A percentile compares a stretch with the other conserved stretches of the same genome.
Evolutionary conservation across 2,113 vertebrate species (phyloP).

Genomic region (Cariama cristata): DNA sequence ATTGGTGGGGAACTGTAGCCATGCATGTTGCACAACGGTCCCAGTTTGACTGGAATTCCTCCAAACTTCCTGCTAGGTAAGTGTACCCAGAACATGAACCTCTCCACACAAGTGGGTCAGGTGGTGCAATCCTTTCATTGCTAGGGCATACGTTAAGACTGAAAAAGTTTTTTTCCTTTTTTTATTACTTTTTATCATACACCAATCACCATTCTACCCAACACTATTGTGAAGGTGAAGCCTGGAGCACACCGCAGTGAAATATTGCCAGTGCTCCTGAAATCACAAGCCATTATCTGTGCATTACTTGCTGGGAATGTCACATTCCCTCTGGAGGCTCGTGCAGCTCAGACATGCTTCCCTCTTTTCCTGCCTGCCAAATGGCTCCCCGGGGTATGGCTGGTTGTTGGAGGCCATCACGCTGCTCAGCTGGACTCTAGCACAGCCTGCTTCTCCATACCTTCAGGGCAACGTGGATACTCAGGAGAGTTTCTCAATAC

Average conservation of each 20-base stretch:
- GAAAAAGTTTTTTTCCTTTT: background rate
- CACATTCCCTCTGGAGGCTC: background rate
- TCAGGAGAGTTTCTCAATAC: background rate
- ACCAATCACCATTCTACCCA: background rate
- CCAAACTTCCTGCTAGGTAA: conserved; percentile 49
- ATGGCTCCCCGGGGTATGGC: background rate
- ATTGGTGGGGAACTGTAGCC: background rate
- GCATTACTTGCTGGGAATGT: background rate
- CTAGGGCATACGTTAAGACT: background rate
- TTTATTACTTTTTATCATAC: background rate
- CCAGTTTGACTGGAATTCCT: background rate
- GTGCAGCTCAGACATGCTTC: background rate
- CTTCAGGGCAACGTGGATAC: background rate
- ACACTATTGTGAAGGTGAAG: background rate
- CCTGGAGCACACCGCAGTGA: background rate
- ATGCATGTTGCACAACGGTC: background rate
- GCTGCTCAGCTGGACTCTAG: background rate
- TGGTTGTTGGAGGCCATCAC: background rate
- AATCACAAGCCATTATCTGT: background rate
- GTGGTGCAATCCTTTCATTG: background rate
- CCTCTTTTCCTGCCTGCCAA: background rate
- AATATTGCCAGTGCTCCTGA: background rate
- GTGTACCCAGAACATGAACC: background rate
- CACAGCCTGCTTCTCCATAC: background rate
- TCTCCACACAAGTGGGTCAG: conserved; percentile 29